Percentiles rank a stretch among this genome's conserved stretches.
Conservation (phyloP, 2,113 vertebrate species). For the Podarcis muralis region DNA sequence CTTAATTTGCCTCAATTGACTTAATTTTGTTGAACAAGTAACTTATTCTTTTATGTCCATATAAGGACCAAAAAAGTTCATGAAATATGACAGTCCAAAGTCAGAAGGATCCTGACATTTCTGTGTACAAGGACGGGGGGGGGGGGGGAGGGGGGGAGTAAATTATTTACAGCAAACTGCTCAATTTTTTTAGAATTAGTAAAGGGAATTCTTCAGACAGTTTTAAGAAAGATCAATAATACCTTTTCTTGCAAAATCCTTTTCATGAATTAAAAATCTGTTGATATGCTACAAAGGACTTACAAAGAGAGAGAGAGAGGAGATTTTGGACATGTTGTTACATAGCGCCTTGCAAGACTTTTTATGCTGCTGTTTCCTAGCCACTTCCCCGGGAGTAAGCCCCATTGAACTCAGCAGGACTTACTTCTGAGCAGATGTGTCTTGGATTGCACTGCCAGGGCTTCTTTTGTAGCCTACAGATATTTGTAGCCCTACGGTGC, state of each 20-base stretch:
- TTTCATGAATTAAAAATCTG: slow-evolving; percentile 59
- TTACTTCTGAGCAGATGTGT: no score
- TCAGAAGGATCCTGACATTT: slow-evolving; percentile 52
- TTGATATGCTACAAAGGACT: slow-evolving; percentile 18
- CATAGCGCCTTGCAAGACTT: background rate
- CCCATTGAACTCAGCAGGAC: no score
- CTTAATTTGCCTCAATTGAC: slow-evolving; percentile 19
- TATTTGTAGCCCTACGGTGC: no score
- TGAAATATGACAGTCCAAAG: slow-evolving; percentile 50
- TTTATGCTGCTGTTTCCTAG: background rate
- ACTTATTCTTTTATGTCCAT: slow-evolving; percentile 29
- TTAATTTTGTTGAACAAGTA: slow-evolving; percentile 30
- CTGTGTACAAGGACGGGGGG: slow-evolving; percentile 49
- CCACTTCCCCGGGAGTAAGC: no score
- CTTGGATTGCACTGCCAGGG: no score
- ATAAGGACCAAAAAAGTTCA: slow-evolving; percentile 34
- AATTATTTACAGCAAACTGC: slow-evolving; percentile 61
- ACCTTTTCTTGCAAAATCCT: slow-evolving; percentile 63
- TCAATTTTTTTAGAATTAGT: slow-evolving; percentile 68
- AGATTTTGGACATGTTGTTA: slow-evolving; percentile 9
- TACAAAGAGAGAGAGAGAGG: slow-evolving; percentile 9
- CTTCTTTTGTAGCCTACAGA: background rate
- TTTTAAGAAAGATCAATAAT: slow-evolving; percentile 71
- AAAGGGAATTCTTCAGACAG: slow-evolving; percentile 65
- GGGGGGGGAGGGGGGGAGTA: slow-evolving; percentile 55